Conservation (phyloP, 2,888 invertebrate genomes). For the Mechanitis mazaeus region DNA sequence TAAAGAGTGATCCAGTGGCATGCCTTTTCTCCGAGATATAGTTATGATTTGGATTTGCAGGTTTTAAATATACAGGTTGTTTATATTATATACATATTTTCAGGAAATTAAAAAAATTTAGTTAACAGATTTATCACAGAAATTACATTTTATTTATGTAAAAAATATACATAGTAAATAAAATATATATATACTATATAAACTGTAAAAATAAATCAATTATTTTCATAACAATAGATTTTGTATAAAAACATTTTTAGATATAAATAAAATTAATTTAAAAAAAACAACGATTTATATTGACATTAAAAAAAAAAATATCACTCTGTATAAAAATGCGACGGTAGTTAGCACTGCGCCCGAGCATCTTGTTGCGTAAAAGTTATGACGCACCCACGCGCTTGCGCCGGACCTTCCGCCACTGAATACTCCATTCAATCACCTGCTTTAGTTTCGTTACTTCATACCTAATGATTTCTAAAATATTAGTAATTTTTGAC, state of each 20-base stretch:
- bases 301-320: slow-evolving; percentile 8
- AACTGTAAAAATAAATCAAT: no score
- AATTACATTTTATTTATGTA: no score
- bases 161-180: no score
- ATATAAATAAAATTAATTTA: neutral
- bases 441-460: slow-evolving; percentile 13
- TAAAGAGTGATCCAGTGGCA: slow-evolving; percentile 76
- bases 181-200: no score
- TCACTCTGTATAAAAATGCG: slow-evolving; percentile 47
- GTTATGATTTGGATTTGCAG: slow-evolving; percentile 61
- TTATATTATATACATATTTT: neutral
- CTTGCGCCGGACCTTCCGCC: slow-evolving; percentile 39
- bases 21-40: slow-evolving; percentile 64
- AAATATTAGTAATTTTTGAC: neutral
- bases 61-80: slow-evolving; percentile 24
- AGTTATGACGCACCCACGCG: slow-evolving; percentile 62
- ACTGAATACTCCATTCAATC: slow-evolving; percentile 36
- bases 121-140: no score
- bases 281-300: no score
- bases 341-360: slow-evolving; percentile 67
- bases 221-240: no score
- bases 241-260: no score
- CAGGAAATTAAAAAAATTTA: no score
- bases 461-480: slow-evolving; percentile 3
- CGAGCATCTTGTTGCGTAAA: slow-evolving; percentile 66